phyloP scores from a whole-genome alignment of 2,113 vertebrate genomes.

The Corynorhinus townsendii region DNA sequence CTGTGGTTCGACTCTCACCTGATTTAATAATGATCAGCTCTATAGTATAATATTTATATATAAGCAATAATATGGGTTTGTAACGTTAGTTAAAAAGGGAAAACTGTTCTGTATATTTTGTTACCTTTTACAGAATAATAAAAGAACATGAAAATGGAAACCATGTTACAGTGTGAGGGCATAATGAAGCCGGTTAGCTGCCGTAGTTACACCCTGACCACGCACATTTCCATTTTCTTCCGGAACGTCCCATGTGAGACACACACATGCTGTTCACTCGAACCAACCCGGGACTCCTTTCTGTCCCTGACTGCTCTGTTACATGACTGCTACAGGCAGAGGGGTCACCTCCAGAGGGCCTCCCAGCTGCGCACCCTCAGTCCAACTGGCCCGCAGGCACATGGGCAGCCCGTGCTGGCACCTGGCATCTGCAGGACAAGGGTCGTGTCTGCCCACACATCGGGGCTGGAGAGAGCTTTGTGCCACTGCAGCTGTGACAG shows the following conservation, averaged over 20 bases:
- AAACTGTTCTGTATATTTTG: slow-evolving; percentile 94
- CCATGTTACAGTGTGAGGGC: not conserved
- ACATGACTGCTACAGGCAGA: not conserved
- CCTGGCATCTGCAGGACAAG: slow-evolving; percentile 67
- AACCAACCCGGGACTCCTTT: not conserved
- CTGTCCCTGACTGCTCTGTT: rapidly evolving
- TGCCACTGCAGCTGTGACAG: slow-evolving; percentile 71
- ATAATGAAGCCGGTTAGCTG: slow-evolving; percentile 37
- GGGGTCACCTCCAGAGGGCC: too few relatives aligned
- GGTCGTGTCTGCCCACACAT: slow-evolving; percentile 77
- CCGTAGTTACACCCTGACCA: slow-evolving; percentile 54
- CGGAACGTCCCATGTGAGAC: slow-evolving; percentile 69
- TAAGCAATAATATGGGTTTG: slow-evolving; percentile 79
- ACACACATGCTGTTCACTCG: slow-evolving; percentile 44
- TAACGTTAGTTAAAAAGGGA: slow-evolving; percentile 83
- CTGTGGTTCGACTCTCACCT: slow-evolving; percentile 62
- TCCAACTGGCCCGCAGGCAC: rapidly evolving
- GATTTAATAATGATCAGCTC: slow-evolving; percentile 77
- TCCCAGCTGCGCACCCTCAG: rapidly evolving
- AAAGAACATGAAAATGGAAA: slow-evolving; percentile 64
- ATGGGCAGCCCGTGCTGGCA: not conserved
- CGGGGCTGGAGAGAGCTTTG: slow-evolving; percentile 70
- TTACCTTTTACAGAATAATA: slow-evolving; percentile 86
- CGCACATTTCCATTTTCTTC: slow-evolving; percentile 68
- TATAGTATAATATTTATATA: slow-evolving; percentile 89